Percentiles rank a stretch among this genome's conserved stretches.
These are phyloP conservation scores for Anoplolepis gracilipes DNA, from an alignment of 1,140 invertebrate species.

Conservation along the genomic window DNA sequence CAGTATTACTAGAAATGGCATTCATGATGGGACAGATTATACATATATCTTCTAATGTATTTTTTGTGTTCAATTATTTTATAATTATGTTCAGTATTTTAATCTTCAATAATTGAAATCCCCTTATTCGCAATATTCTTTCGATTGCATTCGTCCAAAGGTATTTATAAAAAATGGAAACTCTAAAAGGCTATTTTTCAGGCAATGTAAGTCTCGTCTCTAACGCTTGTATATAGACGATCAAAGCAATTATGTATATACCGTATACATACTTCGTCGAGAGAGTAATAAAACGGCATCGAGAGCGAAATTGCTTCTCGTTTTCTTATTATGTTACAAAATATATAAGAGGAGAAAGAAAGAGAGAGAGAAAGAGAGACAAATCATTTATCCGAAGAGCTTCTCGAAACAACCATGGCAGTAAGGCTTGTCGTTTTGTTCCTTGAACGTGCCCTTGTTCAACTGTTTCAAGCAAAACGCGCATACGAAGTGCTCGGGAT, in stretches of 20 bases:
- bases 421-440: slow-evolving; percentile 99
- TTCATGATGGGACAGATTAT: background rate
- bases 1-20: background rate
- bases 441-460: slow-evolving; percentile 99
- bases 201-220: slow-evolving; percentile 18
- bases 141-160: slow-evolving; percentile 19
- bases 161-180: slow-evolving; percentile 51
- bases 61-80: too few species aligned
- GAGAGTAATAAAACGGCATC: slow-evolving; percentile 53
- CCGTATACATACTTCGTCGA: slow-evolving; percentile 5
- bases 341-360: slow-evolving; percentile 18
- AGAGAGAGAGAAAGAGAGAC: too few species aligned
- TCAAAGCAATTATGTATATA: slow-evolving; percentile 57
- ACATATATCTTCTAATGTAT: background rate
- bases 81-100: too few species aligned
- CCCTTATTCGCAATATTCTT: background rate
- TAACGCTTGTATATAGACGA: slow-evolving; percentile 39
- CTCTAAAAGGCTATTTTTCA: slow-evolving; percentile 22
- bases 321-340: slow-evolving; percentile 66
- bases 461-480: slow-evolving; percentile 98
- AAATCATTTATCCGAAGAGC: slow-evolving; percentile 92
- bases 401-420: slow-evolving; percentile 99
- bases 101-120: slow-evolving; percentile 1
- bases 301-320: slow-evolving; percentile 35
- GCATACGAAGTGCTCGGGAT: slow-evolving; percentile 99